Evolutionary conservation across 2,797 vertebrate genomes (phyloP), one percentile per base, ranked within the genome.

Genomic region (Molothrus ater): DNA sequence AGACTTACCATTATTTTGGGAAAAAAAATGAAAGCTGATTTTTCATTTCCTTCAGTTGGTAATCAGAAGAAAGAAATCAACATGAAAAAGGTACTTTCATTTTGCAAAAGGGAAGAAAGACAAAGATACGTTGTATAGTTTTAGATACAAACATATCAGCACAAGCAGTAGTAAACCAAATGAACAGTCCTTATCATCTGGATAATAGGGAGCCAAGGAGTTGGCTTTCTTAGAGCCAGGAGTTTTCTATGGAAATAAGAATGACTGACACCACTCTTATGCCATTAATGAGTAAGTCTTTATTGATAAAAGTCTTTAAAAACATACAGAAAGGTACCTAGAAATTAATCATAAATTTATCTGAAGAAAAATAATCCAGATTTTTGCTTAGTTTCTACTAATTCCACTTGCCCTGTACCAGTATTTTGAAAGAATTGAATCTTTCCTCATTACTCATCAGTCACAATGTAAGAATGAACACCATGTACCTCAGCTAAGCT

Each of bases 401-500:
- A 72, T 89, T 94, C 69, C 51, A 63, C 54, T 66, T 17, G 4
- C 53, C 75, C 81, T 10, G 2, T 86, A 91, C 72, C 66, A 91
- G 85, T 93, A 73, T 90, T 95, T 86, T 84, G 86, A 87, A 96
- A 95, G 31, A 92, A 95, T 88, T 69, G 10, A 81, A 56, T 91
- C 45, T 92, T 66, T 96, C 25, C 59, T 92, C 93, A 88, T 93
- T 94, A 82, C 89, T 73, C 96, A 96, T 95, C 96, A 93, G 95
- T 97, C 95, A 92, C 93, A 88, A 80, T 95, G 83, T 89, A 97
- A 97, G 97, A 98, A 98, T 88, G 94, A 98, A 97, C 94, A 98
- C 97, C 97, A 97, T 60, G 98, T 99, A 99, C 99, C 99, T 99
- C 99, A 98, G 92, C 93, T 94, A 97, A 96, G 92, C 90, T 93